Percentiles rank a stretch among this genome's conserved stretches.
Conservation (phyloP, 2,888 invertebrate genomes). For the Perizoma affinitatum region DNA sequence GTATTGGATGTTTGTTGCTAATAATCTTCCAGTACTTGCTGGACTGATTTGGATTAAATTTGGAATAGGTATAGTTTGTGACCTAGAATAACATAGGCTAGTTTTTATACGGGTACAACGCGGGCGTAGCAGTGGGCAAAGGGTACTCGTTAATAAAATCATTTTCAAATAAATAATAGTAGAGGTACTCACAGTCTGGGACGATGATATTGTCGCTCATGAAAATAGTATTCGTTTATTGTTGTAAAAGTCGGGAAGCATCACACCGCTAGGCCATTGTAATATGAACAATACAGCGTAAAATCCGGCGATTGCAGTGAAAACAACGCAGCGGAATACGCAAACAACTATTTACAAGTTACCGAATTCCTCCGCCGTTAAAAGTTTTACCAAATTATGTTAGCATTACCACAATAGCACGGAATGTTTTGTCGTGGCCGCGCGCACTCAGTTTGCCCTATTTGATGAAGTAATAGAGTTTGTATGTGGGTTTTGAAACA, state of each 20-base stretch:
- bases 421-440: constrained; percentile 23
- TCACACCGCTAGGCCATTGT: constrained; percentile 13
- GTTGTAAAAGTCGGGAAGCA: constrained; percentile 3
- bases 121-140: no score
- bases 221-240: constrained; percentile 22
- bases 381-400: constrained; percentile 32
- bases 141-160: no score
- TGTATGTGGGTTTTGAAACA: constrained; percentile 34
- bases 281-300: constrained; percentile 13
- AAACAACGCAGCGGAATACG: constrained; percentile 25
- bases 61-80: no score
- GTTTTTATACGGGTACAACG: no score
- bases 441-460: constrained; percentile 30
- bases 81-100: no score
- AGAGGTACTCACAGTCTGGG: constrained; percentile 28
- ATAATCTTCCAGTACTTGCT: no score
- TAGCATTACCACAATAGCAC: constrained; percentile 25
- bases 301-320: constrained; percentile 24
- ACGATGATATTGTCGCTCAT: constrained; percentile 24
- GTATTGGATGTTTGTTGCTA: no score
- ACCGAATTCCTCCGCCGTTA: constrained; percentile 23
- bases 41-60: no score
- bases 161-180: not conserved
- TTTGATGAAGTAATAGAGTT: constrained; percentile 30
- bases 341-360: constrained; percentile 28